Conservation (phyloP, 2,797 vertebrate species). For the Coendou prehensilis region DNA sequence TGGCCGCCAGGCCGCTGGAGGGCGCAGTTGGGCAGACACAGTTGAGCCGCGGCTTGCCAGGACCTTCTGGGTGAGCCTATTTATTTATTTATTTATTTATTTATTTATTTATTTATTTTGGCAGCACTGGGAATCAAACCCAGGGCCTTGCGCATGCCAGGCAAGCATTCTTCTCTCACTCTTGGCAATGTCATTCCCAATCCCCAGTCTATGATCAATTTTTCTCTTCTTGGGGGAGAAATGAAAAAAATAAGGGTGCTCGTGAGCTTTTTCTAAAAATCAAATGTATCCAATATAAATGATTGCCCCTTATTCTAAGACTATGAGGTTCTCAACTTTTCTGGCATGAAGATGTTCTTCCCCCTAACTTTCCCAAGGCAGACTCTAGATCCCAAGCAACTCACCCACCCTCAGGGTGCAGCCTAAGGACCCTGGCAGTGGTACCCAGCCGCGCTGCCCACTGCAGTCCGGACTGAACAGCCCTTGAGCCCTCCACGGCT, state of each 20-base stretch:
- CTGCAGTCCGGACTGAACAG: neutral
- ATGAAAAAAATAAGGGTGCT: neutral
- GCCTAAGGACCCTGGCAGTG: neutral
- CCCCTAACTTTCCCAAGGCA: neutral
- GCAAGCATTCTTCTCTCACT: neutral
- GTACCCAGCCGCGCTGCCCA: too few species aligned
- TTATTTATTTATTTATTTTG: neutral
- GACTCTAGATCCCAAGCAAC: neutral
- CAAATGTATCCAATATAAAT: neutral
- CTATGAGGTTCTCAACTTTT: neutral
- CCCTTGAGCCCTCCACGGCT: neutral
- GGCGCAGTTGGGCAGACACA: neutral
- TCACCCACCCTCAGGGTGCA: neutral
- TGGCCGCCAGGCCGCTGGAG: fast-evolving
- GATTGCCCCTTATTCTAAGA: neutral
- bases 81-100: neutral
- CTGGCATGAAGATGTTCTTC: neutral
- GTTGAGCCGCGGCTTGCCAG: neutral
- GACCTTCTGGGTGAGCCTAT: neutral
- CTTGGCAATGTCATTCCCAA: neutral
- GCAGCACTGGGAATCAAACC: neutral
- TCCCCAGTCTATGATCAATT: neutral
- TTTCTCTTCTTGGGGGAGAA: neutral
- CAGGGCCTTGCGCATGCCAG: too few species aligned
- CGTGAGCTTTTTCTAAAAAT: neutral